Base-by-base conservation (phyloP, 1,140 invertebrate species). In the Drosophila prosaltans region DNA sequence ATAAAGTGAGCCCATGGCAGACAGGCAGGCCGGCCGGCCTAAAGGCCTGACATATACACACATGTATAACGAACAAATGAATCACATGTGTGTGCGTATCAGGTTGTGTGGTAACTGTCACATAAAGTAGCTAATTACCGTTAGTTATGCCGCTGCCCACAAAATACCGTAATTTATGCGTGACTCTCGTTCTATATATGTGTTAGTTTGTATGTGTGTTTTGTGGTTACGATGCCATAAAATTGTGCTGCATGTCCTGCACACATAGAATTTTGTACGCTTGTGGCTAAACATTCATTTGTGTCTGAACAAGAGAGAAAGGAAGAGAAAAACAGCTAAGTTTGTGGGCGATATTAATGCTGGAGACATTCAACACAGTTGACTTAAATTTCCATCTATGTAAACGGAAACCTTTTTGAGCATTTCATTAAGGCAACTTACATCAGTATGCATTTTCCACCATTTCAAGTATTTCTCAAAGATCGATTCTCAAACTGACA, bases 61-160 rank as follows among this genome's bases (percentile, higher is more conserved):
- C 6, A 30, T 30, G n/a, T n/a, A 36, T 36, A 51, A 26, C 21
- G 21, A 51, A 51, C 45, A 51, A 51, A 51, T 51, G 45, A 51
- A 51, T 51, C 21, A 51, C 45, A 51, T 51, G 41, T 40, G 30
- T 61, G 32, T 48, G 48, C 69, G 43, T 68, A 54, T 48, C 26
- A 51, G 57, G 55, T 63, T 67, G 39, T 63, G 54, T 67, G 40
- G 36, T 43, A 30, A 26, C 48, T 86, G 71, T 89, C 80, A 72
- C 83, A 88, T 83, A 80, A 88, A 89, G 70, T 83, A 88, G 83
- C 83, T 88, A 88, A 88, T 88, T 88, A 89, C 77, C 69, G 80
- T 88, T 88, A 89, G 83, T 89, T 88, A 88, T 88, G 83, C 74
- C 82, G 68, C 77, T 76, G 62, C 80, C 84, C 83, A 80, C 84